Evolutionary conservation across 2,888 invertebrate species (phyloP), one percentile per base, ranked within the genome.

Genomic region (Pristionchus exspectatus): DNA sequence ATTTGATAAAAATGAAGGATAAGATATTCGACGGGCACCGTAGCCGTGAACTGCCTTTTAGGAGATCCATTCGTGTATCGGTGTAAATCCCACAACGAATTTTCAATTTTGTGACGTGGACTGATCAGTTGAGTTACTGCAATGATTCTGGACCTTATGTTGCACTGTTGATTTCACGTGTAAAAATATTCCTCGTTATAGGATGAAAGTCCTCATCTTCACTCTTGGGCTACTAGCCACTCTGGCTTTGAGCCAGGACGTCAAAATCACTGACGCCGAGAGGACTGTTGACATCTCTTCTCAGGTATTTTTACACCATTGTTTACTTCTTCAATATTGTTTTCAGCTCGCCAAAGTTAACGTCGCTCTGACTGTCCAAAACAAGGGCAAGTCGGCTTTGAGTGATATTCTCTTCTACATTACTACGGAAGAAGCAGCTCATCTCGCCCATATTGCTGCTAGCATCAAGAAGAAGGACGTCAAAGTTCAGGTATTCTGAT

Each of bases 241-340:
- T 33, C 44, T 56, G 54, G 88, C 59, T 21, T 38, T 33, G 27
- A 44, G 44, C 27, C 89, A 89, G 54, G 83, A 89, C 66, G 44
- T 89, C 91, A 92, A 92, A 90, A 90, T 91, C 88, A 89, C 81
- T 74, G 92, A 93, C 84, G 90, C 91, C 54, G 92, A 93, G 56
- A 90, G 95, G 44, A 93, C 90, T 54, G 90, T 95, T 38, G 95
- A 95, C 90, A 89, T 95, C 12, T 89, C 93, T 33, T 91, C 94
- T 10, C 95, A 95, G 89, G 90, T 94, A 83, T 56, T n/a, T 88
- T 18, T 30, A 30, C 27, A 44, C n/a, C 21, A 10, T 86, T 86
- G 16, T 59, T 38, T 38, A n/a, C 24, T 66, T 56, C n/a, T 86
- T 14, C 12, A 27, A 74, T 77, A 12, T 27, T 18, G 14, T 54